These are phyloP conservation scores for Anagrus nilaparvatae DNA, from an alignment of 1,140 invertebrate species.

Conservation along the genomic window DNA sequence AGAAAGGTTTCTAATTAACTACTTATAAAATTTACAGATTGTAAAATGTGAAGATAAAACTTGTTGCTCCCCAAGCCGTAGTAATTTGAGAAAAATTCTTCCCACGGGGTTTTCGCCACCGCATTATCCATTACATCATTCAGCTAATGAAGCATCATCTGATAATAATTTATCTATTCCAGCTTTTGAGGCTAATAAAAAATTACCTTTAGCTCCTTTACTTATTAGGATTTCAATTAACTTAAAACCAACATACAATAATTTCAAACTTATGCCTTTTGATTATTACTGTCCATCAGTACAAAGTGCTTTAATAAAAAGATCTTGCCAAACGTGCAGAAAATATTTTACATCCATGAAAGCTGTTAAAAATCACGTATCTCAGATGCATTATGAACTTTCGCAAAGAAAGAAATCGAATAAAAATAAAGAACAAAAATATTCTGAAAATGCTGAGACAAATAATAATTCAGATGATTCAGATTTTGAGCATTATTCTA, in stretches of 20 bases:
- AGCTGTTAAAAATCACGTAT: neutral
- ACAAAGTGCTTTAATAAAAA: too few relatives aligned
- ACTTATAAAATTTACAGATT: conserved; percentile 2
- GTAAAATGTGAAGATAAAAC: neutral
- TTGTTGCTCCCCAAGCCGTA: neutral
- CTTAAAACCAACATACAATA: too few relatives aligned
- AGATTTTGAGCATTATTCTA: too few relatives aligned
- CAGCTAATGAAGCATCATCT: neutral
- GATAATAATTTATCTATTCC: neutral
- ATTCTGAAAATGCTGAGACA: too few relatives aligned
- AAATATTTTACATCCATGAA: conserved; percentile 2
- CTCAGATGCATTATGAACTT: too few relatives aligned
- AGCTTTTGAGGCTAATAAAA: neutral
- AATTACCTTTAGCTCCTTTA: neutral
- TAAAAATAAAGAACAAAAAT: too few relatives aligned
- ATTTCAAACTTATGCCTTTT: conserved; percentile 2
- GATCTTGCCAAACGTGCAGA: conserved; percentile 3
- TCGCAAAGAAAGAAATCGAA: too few relatives aligned
- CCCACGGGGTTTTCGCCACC: neutral
- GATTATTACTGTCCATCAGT: conserved; percentile 5
- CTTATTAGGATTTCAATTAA: neutral
- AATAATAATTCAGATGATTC: too few relatives aligned
- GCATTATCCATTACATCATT: too few relatives aligned
- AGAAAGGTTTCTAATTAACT: too few relatives aligned
- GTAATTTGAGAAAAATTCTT: neutral